phyloP scores from a whole-genome alignment of 2,888 invertebrate genomes.

The Phlogophora meticulosa region DNA sequence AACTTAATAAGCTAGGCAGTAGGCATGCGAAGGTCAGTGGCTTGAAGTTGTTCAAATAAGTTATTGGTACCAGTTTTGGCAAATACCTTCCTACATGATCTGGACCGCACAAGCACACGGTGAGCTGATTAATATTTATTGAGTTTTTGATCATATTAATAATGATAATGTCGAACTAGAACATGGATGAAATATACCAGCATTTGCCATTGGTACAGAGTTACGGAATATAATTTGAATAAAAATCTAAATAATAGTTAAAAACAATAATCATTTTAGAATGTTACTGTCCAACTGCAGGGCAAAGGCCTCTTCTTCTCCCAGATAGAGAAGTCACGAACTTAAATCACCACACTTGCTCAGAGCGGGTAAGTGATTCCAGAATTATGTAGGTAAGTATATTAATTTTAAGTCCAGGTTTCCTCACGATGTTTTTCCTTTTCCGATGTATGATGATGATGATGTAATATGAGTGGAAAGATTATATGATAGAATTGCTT shows the following conservation, averaged over 20 bases:
- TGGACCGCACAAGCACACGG: constrained; percentile 30
- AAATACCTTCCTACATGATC: constrained; percentile 35
- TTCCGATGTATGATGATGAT: too few relatives aligned
- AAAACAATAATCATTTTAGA: too few relatives aligned
- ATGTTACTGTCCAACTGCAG: too few relatives aligned
- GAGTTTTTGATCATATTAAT: not conserved
- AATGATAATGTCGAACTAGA: not conserved
- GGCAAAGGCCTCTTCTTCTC: too few relatives aligned
- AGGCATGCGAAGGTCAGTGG: constrained; percentile 43
- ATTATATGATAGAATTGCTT: too few relatives aligned
- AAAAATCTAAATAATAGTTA: not conserved
- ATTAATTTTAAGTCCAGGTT: too few relatives aligned
- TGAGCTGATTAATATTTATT: not conserved
- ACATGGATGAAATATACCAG: not conserved
- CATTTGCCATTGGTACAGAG: not conserved
- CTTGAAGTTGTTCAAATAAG: constrained; percentile 28
- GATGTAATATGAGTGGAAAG: too few relatives aligned
- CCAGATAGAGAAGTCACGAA: too few relatives aligned
- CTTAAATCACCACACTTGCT: too few relatives aligned
- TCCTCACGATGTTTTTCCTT: too few relatives aligned
- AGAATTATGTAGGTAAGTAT: too few relatives aligned
- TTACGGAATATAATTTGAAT: not conserved
- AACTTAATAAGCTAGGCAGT: constrained; percentile 6
- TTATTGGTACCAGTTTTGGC: constrained; percentile 50
- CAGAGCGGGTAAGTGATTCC: too few relatives aligned